Evolutionary conservation across 2,113 vertebrate species (phyloP).

Genomic region (Myxocyprinus asiaticus): DNA sequence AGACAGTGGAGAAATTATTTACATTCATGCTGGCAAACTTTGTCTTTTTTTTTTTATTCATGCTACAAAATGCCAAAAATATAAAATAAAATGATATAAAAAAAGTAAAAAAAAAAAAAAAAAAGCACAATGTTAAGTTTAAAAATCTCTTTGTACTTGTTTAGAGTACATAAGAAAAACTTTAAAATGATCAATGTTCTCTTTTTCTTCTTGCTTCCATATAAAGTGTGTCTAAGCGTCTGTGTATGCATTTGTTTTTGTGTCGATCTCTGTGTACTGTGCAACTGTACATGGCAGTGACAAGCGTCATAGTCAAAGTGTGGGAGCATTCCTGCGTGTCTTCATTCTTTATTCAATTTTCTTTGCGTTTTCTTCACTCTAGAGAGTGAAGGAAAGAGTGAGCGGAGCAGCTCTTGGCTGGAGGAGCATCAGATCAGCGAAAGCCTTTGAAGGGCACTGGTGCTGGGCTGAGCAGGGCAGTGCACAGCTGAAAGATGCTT

Average conservation of each 20-base stretch:
- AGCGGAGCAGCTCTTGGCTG: background rate
- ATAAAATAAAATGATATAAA: conserved; percentile 35
- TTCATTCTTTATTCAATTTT: background rate
- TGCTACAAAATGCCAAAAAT: conserved; percentile 49
- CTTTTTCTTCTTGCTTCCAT: background rate
- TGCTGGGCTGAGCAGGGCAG: too few species aligned
- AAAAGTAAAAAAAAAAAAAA: conserved; percentile 33
- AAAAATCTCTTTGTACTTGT: background rate
- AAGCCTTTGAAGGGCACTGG: too few species aligned
- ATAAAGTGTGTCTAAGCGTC: conserved; percentile 15
- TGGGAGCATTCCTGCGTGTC: background rate
- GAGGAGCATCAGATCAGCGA: background rate
- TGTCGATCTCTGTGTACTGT: conserved; percentile 21
- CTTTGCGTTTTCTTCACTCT: background rate
- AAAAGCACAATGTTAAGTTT: background rate
- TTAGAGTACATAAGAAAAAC: too few species aligned
- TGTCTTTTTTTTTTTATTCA: conserved; percentile 28
- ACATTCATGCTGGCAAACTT: conserved; percentile 32
- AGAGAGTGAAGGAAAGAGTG: too few species aligned
- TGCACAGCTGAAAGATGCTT: conserved; percentile 23
- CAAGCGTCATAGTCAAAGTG: conserved; percentile 19
- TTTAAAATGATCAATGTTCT: too few species aligned
- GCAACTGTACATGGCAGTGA: conserved; percentile 47
- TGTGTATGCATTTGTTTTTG: conserved; percentile 10
- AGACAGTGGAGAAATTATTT: conserved; percentile 22